These are phyloP conservation scores for Nasalis larvatus DNA, from an alignment of 2,113 vertebrate genomes.

Conservation along the genomic window DNA sequence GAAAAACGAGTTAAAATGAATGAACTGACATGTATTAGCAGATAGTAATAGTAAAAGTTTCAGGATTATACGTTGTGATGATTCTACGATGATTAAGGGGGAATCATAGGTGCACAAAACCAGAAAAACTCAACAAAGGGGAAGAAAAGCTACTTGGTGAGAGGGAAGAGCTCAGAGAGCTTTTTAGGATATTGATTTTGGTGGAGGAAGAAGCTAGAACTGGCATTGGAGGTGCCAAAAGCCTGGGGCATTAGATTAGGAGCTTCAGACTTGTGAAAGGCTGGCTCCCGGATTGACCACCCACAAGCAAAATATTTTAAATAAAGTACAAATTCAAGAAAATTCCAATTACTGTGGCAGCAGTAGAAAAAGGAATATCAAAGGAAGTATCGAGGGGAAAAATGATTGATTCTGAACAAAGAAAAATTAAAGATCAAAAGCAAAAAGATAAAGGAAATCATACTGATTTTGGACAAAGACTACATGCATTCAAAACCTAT, in stretches of 20 bases:
- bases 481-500: constrained; percentile 73
- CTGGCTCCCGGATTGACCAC: background rate
- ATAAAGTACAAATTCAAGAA: constrained; percentile 56
- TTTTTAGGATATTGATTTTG: background rate
- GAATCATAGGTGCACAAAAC: background rate
- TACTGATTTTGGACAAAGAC: constrained; percentile 79
- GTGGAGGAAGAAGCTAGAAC: background rate
- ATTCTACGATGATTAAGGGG: background rate
- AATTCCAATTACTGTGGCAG: constrained; percentile 61
- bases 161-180: background rate
- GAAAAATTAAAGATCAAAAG: constrained; percentile 80
- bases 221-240: background rate
- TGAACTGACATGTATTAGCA: background rate
- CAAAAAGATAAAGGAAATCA: constrained; percentile 78
- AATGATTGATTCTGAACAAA: constrained; percentile 79
- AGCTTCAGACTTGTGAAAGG: background rate
- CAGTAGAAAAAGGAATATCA: constrained; percentile 70
- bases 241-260: background rate
- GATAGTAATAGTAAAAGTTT: background rate
- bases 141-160: background rate
- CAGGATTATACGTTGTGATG: background rate
- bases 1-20: background rate
- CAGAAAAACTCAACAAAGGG: background rate
- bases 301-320: constrained; percentile 23
- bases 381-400: constrained; percentile 69